Percentiles rank a stretch among this genome's conserved stretches.
These are phyloP conservation scores for Zosterops japonicus DNA, from an alignment of 2,113 vertebrate species.

Conservation along the genomic window DNA sequence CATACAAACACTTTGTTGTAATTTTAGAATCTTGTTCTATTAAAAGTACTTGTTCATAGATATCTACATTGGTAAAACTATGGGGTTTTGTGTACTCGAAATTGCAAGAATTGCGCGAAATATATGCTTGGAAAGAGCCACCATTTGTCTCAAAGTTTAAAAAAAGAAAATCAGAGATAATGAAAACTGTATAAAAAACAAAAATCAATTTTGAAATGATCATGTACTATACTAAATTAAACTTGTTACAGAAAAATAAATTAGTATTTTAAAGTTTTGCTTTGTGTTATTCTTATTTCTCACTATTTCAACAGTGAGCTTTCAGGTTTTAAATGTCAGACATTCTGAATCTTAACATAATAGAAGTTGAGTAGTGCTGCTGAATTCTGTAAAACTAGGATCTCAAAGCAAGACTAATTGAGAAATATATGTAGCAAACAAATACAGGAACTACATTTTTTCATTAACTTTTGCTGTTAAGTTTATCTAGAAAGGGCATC, in stretches of 20 bases:
- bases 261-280: background rate
- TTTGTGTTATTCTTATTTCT: background rate
- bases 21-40: background rate
- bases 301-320: background rate
- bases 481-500: background rate
- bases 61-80: background rate
- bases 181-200: background rate
- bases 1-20: background rate
- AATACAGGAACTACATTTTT: background rate
- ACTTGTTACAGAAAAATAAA: background rate
- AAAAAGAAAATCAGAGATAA: background rate
- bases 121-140: background rate
- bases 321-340: background rate
- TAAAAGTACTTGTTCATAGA: background rate
- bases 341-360: background rate
- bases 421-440: background rate
- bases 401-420: background rate
- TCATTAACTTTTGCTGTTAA: background rate
- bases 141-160: background rate
- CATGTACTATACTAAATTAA: background rate
- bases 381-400: background rate
- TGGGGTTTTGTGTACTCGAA: background rate
- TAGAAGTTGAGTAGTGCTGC: background rate
- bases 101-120: background rate
- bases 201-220: background rate